Evolutionary conservation across 2,888 invertebrate species (phyloP), one percentile per base, ranked within the genome.

Genomic region (Danaus chrysippus): DNA sequence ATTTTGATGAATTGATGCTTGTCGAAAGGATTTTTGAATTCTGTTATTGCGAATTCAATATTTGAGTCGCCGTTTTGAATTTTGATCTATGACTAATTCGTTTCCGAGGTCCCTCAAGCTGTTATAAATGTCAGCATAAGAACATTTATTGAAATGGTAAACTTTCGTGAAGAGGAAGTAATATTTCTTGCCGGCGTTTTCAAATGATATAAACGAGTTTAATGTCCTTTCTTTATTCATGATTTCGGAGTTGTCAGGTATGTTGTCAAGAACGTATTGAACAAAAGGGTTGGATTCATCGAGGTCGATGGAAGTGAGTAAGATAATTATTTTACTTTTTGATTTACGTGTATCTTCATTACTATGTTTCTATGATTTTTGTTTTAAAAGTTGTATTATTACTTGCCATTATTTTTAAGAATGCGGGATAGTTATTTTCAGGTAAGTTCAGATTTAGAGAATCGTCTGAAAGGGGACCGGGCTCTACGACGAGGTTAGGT

Each of bases 1-100:
- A 42, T 42, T 42, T 42, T 42, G 10, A 56, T 17, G 11, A 56
- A 56, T 15, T n/a, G 15, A 43, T 56, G 43, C 5, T 12, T 56
- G 15, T 56, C 56, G n/a, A 56, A 56, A 3, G 56, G 56, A 13
- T 56, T 56, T 42, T 56, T 56, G n/a, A 56, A 56, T n/a, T 56
- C 56, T 15, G 42, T 56, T 42, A 56, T 56, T 42, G 12, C 56
- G 13, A 42, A 42, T 9, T 56, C 56, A n/a, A 23, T 42, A 13
- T 13, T 42, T 3, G 11, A 34, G n/a, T 23, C n/a, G 12, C 15
- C 43, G 23, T 13, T 15, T 12, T 3, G 15, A 15, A n/a, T n/a
- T n/a, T n/a, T n/a, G n/a, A n/a, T n/a, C 42, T n/a, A 56, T 2
- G 8, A 13, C n/a, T n/a, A 54, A 34, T 10, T 54, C 23, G 11